phyloP scores from a whole-genome alignment of 2,797 vertebrate species.

The Pantherophis vulpinus region DNA sequence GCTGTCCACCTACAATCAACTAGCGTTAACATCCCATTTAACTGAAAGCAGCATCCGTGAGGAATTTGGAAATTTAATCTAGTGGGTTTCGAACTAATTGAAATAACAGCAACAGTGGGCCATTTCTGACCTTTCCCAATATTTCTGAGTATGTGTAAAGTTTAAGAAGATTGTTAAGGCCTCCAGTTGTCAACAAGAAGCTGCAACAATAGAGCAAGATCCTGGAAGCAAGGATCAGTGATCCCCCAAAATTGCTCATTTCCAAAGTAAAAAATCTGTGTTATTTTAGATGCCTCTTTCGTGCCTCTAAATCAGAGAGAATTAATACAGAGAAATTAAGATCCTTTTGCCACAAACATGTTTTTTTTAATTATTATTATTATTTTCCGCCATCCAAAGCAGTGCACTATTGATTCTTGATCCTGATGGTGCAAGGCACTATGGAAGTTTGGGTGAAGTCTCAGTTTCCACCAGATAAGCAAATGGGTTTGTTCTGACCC shows the following conservation, averaged over 20 bases:
- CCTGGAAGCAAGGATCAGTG: not conserved
- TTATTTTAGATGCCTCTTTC: not conserved
- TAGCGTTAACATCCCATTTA: not conserved
- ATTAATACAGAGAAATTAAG: not conserved
- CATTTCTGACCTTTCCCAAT: not conserved
- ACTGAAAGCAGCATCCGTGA: not conserved
- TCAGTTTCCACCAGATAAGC: not conserved
- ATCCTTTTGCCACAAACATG: not conserved
- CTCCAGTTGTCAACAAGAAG: not conserved
- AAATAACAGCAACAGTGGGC: not conserved
- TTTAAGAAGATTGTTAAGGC: not conserved
- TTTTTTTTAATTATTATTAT: too few species aligned
- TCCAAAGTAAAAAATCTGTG: not conserved
- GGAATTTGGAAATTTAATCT: not conserved
- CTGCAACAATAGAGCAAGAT: not conserved
- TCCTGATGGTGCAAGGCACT: not conserved
- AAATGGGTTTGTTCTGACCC: not conserved
- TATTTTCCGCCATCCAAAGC: not conserved
- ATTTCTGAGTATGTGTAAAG: not conserved
- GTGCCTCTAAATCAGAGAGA: not conserved
- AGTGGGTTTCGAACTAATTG: not conserved
- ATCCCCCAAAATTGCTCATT: not conserved
- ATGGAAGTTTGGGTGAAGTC: not conserved
- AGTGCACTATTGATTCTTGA: not conserved
- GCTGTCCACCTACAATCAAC: not conserved